These are phyloP conservation scores for Coracopsis vasa DNA, from an alignment of 2,113 vertebrate species.

Conservation along the genomic window DNA sequence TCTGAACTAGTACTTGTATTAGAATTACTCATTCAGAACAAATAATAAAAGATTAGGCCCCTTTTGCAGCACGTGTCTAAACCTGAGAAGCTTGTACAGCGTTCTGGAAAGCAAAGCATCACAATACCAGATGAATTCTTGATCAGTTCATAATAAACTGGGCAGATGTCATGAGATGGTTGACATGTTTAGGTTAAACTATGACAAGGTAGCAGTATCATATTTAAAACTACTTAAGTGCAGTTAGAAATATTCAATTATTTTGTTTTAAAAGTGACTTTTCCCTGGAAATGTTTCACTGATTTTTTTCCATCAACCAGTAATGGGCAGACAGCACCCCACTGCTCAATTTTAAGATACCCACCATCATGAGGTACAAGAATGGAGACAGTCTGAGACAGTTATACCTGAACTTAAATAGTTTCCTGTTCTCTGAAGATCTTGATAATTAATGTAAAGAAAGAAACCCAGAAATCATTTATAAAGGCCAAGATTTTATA, in stretches of 20 bases:
- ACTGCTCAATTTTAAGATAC: not conserved
- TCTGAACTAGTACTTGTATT: not conserved
- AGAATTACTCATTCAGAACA: not conserved
- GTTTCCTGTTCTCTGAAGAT: not conserved
- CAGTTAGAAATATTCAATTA: not conserved
- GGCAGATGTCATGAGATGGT: not conserved
- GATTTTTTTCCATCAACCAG: not conserved
- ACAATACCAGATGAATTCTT: not conserved
- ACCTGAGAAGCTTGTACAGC: not conserved
- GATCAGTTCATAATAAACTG: not conserved
- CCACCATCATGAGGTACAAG: not conserved
- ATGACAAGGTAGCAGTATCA: not conserved
- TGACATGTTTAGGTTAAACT: not conserved
- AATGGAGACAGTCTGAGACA: not conserved
- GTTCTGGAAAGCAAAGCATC: not conserved
- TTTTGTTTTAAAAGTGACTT: not conserved
- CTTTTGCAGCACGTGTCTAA: not conserved
- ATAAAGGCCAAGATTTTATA: not conserved
- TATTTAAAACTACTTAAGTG: not conserved
- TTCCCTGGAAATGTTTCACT: not conserved
- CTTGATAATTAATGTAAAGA: not conserved
- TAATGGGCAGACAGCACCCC: not conserved
- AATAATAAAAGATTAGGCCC: not conserved
- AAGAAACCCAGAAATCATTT: not conserved
- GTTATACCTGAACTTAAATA: not conserved